Evolutionary conservation across 2,797 vertebrate genomes (phyloP).

Genomic region (Coluber constrictor): DNA sequence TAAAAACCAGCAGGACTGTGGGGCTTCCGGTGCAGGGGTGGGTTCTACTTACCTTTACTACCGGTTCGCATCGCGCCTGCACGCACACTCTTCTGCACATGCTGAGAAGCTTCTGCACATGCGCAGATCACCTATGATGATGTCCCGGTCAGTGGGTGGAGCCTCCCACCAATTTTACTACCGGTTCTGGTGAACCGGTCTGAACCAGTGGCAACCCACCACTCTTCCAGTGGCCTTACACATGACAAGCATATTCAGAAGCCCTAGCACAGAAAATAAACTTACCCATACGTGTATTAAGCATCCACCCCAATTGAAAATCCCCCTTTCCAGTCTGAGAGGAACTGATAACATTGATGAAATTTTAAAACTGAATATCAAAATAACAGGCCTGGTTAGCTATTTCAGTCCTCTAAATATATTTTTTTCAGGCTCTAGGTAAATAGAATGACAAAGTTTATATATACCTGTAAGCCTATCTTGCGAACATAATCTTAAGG

Average conservation of each 20-base stretch:
- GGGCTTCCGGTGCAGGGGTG: not conserved
- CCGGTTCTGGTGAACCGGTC: no score
- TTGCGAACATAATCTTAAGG: not conserved
- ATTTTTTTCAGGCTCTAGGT: not conserved
- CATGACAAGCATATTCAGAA: not conserved
- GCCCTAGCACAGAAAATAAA: not conserved
- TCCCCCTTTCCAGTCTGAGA: not conserved
- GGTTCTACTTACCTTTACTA: no score
- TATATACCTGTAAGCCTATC: not conserved
- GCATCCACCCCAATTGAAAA: not conserved
- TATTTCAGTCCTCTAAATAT: not conserved
- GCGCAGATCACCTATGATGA: no score
- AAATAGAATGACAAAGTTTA: not conserved
- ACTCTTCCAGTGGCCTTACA: not conserved
- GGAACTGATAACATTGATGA: not conserved
- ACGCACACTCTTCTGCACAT: no score
- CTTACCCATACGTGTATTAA: not conserved
- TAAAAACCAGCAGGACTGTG: not conserved
- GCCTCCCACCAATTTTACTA: no score
- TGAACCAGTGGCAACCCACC: no score
- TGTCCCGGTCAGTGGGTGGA: no score
- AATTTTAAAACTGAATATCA: not conserved
- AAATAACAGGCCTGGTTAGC: not conserved
- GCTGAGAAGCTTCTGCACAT: no score
- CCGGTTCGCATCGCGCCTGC: no score